phyloP scores from a whole-genome alignment of 2,113 vertebrate species.

The Elephantulus edwardii region DNA sequence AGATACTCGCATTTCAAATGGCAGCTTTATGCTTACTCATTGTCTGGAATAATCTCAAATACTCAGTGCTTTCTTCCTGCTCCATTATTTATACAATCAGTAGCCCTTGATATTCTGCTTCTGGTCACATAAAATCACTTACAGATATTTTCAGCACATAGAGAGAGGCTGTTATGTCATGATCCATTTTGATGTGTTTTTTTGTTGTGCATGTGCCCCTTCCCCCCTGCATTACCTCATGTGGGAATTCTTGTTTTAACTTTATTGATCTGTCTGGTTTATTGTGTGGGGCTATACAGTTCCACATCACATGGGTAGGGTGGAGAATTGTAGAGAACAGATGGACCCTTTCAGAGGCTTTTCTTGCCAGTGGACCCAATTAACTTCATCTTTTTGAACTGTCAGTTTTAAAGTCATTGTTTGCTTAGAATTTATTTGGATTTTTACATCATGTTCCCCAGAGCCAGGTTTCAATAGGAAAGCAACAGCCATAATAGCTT shows the following conservation, averaged over 20 bases:
- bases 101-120: slow-evolving; percentile 39
- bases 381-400: slow-evolving; percentile 36
- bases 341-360: background rate
- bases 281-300: background rate
- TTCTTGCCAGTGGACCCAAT: background rate
- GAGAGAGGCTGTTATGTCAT: slow-evolving; percentile 41
- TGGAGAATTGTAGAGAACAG: background rate
- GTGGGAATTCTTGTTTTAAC: slow-evolving; percentile 72
- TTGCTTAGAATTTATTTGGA: slow-evolving; percentile 34
- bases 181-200: slow-evolving; percentile 37
- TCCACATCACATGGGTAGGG: background rate
- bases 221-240: slow-evolving; percentile 34
- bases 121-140: slow-evolving; percentile 66
- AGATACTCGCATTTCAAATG: slow-evolving; percentile 48
- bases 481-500: background rate
- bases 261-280: slow-evolving; percentile 54
- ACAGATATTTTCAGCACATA: slow-evolving; percentile 44
- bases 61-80: slow-evolving; percentile 42
- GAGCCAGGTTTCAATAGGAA: slow-evolving; percentile 7
- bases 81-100: slow-evolving; percentile 70
- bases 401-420: slow-evolving; percentile 10
- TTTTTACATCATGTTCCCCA: slow-evolving; percentile 20
- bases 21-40: slow-evolving; percentile 51
- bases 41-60: slow-evolving; percentile 60
- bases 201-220: background rate